Evolutionary conservation across 2,113 vertebrate genomes (phyloP).

Genomic region (Ginglymostoma cirratum): DNA sequence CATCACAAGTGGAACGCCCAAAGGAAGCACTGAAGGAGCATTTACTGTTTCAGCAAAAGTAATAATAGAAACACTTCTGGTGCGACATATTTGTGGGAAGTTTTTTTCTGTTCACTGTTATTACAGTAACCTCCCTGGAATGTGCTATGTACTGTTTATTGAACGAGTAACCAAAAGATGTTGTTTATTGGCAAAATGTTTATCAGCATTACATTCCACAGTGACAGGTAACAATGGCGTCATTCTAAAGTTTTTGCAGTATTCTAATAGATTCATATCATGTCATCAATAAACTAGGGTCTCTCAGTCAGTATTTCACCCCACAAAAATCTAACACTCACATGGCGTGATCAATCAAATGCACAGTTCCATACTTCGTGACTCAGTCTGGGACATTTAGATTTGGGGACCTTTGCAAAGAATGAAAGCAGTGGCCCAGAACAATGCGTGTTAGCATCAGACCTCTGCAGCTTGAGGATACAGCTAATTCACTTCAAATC

Average conservation of each 20-base stretch:
- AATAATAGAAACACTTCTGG: not conserved
- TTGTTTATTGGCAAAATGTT: not conserved
- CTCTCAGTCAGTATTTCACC: not conserved
- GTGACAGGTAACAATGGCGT: not conserved
- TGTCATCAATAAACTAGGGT: not conserved
- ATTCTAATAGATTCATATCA: not conserved
- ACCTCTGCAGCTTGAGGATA: not conserved
- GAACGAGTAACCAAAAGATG: not conserved
- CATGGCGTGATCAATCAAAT: not conserved
- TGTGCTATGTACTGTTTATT: not conserved
- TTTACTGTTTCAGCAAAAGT: not conserved
- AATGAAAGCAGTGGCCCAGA: not conserved
- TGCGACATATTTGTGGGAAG: conserved; percentile 22
- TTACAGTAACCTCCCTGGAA: not conserved
- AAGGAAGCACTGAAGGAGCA: not conserved
- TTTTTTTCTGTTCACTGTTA: not conserved
- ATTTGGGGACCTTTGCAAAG: not conserved
- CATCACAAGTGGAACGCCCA: not conserved
- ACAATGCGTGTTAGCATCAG: not conserved
- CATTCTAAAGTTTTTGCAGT: not conserved
- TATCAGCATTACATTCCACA: not conserved
- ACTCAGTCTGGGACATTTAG: not conserved
- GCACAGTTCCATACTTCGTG: not conserved
- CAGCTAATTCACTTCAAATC: not conserved
- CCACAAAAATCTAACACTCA: not conserved